Evolutionary conservation across 2,888 invertebrate species (phyloP).

Genomic region (Proisotoma minuta): DNA sequence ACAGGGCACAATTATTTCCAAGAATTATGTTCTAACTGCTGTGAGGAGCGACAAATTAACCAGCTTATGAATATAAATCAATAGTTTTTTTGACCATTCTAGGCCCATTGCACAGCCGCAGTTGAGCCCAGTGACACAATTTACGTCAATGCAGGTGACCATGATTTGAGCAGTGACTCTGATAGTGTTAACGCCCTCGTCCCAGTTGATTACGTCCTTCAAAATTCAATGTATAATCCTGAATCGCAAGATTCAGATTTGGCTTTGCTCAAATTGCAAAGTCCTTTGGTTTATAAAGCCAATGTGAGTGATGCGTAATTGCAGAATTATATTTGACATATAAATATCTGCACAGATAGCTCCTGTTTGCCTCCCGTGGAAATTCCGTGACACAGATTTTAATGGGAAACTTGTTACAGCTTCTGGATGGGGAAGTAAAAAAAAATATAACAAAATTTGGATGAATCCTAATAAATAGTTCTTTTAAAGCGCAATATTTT

Average conservation of each 20-base stretch:
- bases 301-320: conserved; percentile 19
- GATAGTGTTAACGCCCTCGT: conserved; percentile 29
- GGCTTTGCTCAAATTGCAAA: conserved; percentile 50
- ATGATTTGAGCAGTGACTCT: conserved; percentile 23
- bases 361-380: conserved; percentile 37
- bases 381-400: conserved; percentile 18
- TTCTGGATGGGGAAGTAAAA: conserved; percentile 33
- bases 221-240: conserved; percentile 32
- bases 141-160: conserved; percentile 32
- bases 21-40: conserved; percentile 33
- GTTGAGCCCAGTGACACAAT: conserved; percentile 21
- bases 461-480: background rate
- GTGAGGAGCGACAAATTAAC: too few relatives aligned
- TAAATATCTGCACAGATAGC: conserved; percentile 19
- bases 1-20: conserved; percentile 29
- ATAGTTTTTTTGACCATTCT: background rate
- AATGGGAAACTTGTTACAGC: conserved; percentile 20
- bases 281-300: conserved; percentile 37
- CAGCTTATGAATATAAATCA: background rate
- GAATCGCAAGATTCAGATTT: conserved; percentile 50
- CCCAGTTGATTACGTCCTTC: conserved; percentile 24
- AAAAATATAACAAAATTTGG: background rate
- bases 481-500: conserved; percentile 7
- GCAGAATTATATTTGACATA: background rate
- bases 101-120: conserved; percentile 36